Conservation (phyloP, 2,797 vertebrate species). For the Apodemus agrarius region DNA sequence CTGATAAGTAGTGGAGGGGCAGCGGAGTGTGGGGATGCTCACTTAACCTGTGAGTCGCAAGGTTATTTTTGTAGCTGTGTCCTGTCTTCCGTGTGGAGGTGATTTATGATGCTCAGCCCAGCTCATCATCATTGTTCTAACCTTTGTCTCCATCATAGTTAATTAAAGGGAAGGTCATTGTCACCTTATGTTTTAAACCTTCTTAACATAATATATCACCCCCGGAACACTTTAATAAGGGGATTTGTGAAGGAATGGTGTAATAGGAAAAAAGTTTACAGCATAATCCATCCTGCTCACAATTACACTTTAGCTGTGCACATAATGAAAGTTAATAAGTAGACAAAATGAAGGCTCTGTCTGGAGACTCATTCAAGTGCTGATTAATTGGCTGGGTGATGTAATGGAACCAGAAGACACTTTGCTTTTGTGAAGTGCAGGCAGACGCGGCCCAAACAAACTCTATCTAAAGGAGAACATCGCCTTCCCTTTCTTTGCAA, state of each 20-base stretch:
- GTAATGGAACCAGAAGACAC: conserved; percentile 83
- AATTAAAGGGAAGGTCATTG: conserved; percentile 99
- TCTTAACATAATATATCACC: conserved; percentile 99
- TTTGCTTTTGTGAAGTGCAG: conserved; percentile 76
- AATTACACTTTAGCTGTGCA: conserved; percentile 88
- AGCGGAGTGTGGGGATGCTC: conserved; percentile 84
- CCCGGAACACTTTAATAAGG: conserved; percentile 90
- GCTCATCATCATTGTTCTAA: conserved; percentile 97
- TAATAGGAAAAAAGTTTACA: conserved; percentile 88
- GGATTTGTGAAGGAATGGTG: conserved; percentile 92
- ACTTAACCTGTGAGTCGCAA: conserved; percentile 95
- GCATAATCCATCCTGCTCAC: conserved; percentile 90
- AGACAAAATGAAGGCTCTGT: conserved; percentile 87
- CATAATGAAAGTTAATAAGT: conserved; percentile 91
- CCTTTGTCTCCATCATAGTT: conserved; percentile 99
- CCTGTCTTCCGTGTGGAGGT: conserved; percentile 87
- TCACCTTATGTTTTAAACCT: conserved; percentile 95
- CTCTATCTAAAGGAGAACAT: conserved; percentile 74
- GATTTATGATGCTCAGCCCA: conserved; percentile 96
- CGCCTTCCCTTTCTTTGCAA: conserved; percentile 72
- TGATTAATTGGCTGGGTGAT: conserved; percentile 87
- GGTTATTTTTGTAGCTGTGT: conserved; percentile 95
- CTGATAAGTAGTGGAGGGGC: conserved; percentile 88
- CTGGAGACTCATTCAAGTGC: conserved; percentile 86
- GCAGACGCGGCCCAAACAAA: conserved; percentile 71